These are phyloP conservation scores for Borostomias antarcticus DNA, from an alignment of 2,797 vertebrate genomes.

Conservation along the genomic window DNA sequence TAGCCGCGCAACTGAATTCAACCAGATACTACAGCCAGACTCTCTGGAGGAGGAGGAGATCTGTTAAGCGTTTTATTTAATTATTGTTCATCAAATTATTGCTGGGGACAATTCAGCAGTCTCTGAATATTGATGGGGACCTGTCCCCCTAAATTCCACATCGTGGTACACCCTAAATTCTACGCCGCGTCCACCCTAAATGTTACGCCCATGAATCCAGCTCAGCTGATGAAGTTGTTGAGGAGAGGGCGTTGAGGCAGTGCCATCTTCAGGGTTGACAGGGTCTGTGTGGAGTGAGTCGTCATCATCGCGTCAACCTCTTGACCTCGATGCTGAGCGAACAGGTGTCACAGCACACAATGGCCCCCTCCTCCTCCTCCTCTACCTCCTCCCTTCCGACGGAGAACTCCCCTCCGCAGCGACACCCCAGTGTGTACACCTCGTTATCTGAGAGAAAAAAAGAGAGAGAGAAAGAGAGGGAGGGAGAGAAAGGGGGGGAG, in stretches of 20 bases:
- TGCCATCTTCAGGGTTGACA: not conserved
- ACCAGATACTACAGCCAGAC: too few relatives aligned
- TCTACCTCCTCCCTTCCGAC: constrained; percentile 59
- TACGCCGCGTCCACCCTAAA: too few relatives aligned
- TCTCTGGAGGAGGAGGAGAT: too few relatives aligned
- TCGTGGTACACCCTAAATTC: too few relatives aligned
- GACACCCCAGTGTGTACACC: constrained; percentile 65
- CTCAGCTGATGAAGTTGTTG: too few relatives aligned
- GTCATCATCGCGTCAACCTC: constrained; percentile 1
- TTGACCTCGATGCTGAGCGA: constrained; percentile 54
- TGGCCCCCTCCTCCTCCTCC: constrained; percentile 41
- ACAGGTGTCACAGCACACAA: constrained; percentile 75
- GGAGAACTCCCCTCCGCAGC: constrained; percentile 71
- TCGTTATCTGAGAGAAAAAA: constrained; percentile 55
- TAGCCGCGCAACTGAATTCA: too few relatives aligned
- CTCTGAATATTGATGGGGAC: too few relatives aligned
- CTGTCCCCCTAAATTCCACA: too few relatives aligned
- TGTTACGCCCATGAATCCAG: too few relatives aligned
- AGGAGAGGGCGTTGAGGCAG: not conserved
- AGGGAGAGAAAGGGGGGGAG: not conserved
- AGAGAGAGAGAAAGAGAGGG: not conserved
- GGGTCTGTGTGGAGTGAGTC: not conserved
- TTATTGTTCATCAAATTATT: too few relatives aligned
- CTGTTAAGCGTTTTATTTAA: too few relatives aligned
- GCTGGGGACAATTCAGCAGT: too few relatives aligned